phyloP scores from a whole-genome alignment of 2,888 invertebrate species.

The Trachelus iudaicus region DNA sequence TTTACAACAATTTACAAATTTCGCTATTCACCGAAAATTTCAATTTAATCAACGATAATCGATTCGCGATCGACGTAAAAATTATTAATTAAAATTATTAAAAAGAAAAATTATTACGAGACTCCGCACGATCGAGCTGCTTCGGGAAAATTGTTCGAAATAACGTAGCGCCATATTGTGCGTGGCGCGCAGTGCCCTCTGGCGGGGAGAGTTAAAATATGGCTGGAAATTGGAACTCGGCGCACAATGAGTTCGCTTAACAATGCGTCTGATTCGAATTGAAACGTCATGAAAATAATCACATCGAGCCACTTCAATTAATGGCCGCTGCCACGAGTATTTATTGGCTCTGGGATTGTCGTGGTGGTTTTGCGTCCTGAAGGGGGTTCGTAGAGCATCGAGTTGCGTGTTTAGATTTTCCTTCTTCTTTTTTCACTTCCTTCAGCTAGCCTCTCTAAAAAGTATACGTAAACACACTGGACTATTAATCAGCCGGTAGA shows the following conservation, averaged over 20 bases:
- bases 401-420: neutral
- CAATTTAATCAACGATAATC: neutral
- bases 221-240: constrained; percentile 44
- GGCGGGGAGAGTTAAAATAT: constrained; percentile 31
- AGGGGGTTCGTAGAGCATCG: neutral
- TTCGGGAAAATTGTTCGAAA: neutral
- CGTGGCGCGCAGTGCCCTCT: neutral
- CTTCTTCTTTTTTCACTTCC: neutral
- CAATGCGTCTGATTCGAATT: constrained; percentile 54
- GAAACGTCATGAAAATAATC: constrained; percentile 58
- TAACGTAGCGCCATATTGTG: neutral
- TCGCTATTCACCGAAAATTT: neutral
- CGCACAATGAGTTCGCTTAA: constrained; percentile 48
- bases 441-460: neutral
- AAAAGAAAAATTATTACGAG: neutral
- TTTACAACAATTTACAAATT: neutral
- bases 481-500: neutral
- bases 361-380: neutral
- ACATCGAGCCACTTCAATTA: constrained; percentile 53
- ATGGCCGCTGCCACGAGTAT: constrained; percentile 32
- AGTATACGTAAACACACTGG: neutral
- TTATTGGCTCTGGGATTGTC: neutral
- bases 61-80: neutral
- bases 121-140: neutral
- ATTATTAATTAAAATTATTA: too few relatives aligned